Percentiles rank a stretch among this genome's conserved stretches.
phyloP scores from a whole-genome alignment of 2,797 vertebrate genomes.

The Pseudomugil tenellus region DNA sequence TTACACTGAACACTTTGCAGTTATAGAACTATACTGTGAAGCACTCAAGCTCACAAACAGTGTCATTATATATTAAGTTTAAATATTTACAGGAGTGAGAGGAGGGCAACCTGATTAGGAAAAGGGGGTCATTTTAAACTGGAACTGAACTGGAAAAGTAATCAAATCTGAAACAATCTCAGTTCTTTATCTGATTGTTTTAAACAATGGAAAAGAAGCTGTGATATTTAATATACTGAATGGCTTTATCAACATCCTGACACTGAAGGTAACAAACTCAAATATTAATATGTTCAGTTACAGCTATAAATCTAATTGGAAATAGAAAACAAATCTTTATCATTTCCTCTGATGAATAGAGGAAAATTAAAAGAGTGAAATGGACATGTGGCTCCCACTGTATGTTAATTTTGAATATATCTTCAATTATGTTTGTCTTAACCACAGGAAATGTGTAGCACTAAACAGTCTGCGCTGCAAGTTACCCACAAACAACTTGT shows the following conservation, averaged over 20 bases:
- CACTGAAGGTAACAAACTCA: background rate
- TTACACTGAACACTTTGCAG: background rate
- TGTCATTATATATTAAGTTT: background rate
- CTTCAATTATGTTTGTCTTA: background rate
- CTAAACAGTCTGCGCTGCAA: conserved; percentile 9
- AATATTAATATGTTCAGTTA: background rate
- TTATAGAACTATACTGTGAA: background rate
- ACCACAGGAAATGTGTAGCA: conserved; percentile 35
- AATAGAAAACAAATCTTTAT: background rate
- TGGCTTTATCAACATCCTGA: background rate
- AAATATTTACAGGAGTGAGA: conserved; percentile 11
- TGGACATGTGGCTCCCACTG: background rate
- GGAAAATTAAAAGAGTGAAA: background rate
- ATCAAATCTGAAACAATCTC: background rate
- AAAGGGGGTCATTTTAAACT: background rate
- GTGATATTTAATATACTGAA: background rate
- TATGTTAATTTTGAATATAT: background rate
- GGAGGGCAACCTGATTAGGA: background rate
- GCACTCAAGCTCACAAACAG: background rate
- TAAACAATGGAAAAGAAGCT: background rate
- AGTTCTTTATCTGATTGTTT: background rate
- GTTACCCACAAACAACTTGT: conserved; percentile 2
- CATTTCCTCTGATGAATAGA: background rate
- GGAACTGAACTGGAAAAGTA: background rate
- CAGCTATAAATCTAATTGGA: background rate